These are phyloP conservation scores for Sebastes hubbsi DNA, from an alignment of 2,797 vertebrate genomes.

Conservation along the genomic window DNA sequence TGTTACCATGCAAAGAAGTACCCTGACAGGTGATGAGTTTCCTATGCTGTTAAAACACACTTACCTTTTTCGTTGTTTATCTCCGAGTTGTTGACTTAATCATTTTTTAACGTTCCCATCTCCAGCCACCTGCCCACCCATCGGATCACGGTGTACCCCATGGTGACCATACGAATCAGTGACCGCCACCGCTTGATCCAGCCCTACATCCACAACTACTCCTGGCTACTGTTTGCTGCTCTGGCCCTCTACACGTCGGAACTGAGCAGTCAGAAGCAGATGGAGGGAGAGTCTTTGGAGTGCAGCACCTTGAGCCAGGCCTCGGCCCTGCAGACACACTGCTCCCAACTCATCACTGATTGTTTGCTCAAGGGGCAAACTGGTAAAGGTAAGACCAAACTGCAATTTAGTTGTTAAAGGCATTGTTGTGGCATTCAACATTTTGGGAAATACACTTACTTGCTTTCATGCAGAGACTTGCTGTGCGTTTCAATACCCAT, in stretches of 20 bases:
- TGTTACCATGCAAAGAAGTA: conserved; percentile 97
- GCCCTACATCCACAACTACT: conserved; percentile 97
- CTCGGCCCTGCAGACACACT: conserved; percentile 83
- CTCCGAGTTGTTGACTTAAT: not conserved
- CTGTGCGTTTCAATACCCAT: too few species aligned
- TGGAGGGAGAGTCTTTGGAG: conserved; percentile 82
- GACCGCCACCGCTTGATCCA: conserved; percentile 96
- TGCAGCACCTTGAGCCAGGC: conserved; percentile 72
- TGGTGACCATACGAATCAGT: conserved; percentile 95
- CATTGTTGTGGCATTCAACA: not conserved
- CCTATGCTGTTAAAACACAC: not conserved
- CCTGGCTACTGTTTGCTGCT: conserved; percentile 95
- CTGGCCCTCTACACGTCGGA: conserved; percentile 93
- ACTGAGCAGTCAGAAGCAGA: conserved; percentile 81
- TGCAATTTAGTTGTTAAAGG: not conserved
- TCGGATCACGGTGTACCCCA: conserved; percentile 93
- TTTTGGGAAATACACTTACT: not conserved
- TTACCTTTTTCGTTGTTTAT: not conserved
- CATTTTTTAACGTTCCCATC: not conserved
- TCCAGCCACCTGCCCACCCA: conserved; percentile 94
- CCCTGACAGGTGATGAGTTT: conserved; percentile 88
- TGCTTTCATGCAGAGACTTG: not conserved
- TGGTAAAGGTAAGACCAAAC: conserved; percentile 85
- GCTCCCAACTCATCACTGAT: conserved; percentile 92
- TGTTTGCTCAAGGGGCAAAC: conserved; percentile 94